These are phyloP conservation scores for Chondrosia reniformis DNA, from an alignment of 37 sponge, comb jelly and placozoan species.

Conservation along the genomic window DNA sequence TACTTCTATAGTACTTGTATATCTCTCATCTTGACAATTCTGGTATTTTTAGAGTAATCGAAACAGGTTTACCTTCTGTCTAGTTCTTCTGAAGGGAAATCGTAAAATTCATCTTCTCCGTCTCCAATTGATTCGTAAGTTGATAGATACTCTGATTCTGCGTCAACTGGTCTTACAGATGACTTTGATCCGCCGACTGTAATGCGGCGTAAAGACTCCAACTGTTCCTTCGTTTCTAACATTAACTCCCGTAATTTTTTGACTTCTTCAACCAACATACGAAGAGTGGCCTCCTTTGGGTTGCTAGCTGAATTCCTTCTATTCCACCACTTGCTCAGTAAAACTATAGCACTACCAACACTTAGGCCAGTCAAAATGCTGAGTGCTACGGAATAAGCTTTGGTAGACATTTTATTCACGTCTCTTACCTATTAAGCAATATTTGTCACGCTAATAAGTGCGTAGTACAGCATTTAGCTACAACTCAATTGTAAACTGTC, in stretches of 20 bases:
- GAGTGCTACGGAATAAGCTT: neutral
- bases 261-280: neutral
- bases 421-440: too few relatives aligned
- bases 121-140: slow-evolving; percentile 11
- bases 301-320: neutral
- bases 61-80: neutral
- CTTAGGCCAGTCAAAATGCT: neutral
- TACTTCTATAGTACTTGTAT: too few relatives aligned
- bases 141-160: slow-evolving; percentile 2
- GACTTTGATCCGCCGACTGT: neutral
- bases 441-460: too few relatives aligned
- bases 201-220: neutral
- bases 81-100: neutral
- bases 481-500: too few relatives aligned
- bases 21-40: too few relatives aligned
- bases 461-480: too few relatives aligned
- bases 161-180: neutral
- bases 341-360: neutral
- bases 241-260: neutral
- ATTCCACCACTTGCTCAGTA: neutral
- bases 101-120: slow-evolving; percentile 8
- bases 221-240: neutral
- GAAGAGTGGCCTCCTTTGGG: neutral
- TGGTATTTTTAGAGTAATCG: too few relatives aligned
- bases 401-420: neutral